Evolutionary conservation across 64 coral and sea anemone species (phyloP), one percentile per base, ranked within the genome.

Genomic region (Montipora efflorescens): DNA sequence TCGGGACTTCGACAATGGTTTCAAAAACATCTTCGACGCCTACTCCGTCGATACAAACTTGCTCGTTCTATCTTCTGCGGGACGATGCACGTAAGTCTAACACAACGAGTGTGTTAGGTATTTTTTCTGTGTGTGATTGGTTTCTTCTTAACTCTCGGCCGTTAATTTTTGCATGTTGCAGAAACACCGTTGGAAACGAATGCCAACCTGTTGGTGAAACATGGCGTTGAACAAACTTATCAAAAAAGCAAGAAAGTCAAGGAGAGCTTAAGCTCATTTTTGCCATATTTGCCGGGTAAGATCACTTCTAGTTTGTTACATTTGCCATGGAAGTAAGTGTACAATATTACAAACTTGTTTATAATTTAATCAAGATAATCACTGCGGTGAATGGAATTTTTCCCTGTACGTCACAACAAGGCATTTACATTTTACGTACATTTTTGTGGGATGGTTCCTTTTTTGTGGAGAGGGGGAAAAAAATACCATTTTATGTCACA

Each of bases 221-320:
- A 99, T 82, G 98, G 98, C 79, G 73, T 96, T 5, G 95, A 99
- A 12, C 95, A 99, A 77, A 88, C 94, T 6, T 99, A 99, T 69
- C 98, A 99, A 28, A 99, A 99, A 79, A 90, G 98, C 51, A 99
- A 96, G 51, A 99, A 99, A 93, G 87, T 96, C 8, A 99, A 99
- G 74, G 98, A 99, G 74, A 94, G 95, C 52, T 78, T 99, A 23
- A 99, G 98, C 85, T 87, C 98, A 2, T 99, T 99, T 92, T 86
- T 99, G 28, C 95, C 98, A 7, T 92, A 96, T 90, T 91, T 99
- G 25, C 95, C 98, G 80, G 98, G 98, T 99, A 96, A 91, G 84
- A 5, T 58, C 66, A 87, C 66, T 9, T 51, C 6, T 71, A 5
- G 18, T 71, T 71, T 71, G 5, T 20, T 64, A 55, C 5, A 55